These are phyloP conservation scores for Xenopus tropicalis DNA, from an alignment of 2,113 vertebrate genomes.

Conservation along the genomic window DNA sequence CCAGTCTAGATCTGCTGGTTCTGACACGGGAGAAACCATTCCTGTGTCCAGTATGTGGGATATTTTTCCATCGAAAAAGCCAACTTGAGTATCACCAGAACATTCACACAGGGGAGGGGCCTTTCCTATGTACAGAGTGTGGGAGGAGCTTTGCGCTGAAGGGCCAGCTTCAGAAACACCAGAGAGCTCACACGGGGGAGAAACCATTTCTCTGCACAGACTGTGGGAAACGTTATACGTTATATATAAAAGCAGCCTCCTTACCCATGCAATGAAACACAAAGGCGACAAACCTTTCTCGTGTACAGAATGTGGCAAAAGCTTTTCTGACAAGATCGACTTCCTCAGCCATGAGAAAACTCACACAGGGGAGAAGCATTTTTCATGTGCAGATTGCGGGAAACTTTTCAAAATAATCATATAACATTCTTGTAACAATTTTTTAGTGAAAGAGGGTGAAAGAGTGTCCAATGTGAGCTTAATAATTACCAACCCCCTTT, in stretches of 20 bases:
- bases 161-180: slow-evolving; percentile 49
- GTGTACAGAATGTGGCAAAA: slow-evolving; percentile 47
- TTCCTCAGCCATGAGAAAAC: slow-evolving; percentile 50
- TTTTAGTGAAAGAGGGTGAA: too few species aligned
- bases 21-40: slow-evolving; percentile 51
- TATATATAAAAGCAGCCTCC: slow-evolving; percentile 50
- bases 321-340: slow-evolving; percentile 47
- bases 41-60: slow-evolving; percentile 56
- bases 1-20: slow-evolving; percentile 54
- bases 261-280: slow-evolving; percentile 49
- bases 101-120: slow-evolving; percentile 48
- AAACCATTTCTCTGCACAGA: slow-evolving; percentile 50
- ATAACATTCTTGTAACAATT: too few species aligned
- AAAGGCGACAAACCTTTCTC: slow-evolving; percentile 50
- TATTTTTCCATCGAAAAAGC: slow-evolving; percentile 47
- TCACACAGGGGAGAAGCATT: slow-evolving; percentile 47
- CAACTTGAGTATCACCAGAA: slow-evolving; percentile 48
- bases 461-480: too few species aligned
- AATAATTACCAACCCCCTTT: too few species aligned
- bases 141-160: slow-evolving; percentile 49
- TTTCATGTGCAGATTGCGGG: too few species aligned
- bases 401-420: too few species aligned
- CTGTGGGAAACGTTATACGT: slow-evolving; percentile 54
- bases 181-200: slow-evolving; percentile 52
- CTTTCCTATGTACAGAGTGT: slow-evolving; percentile 52